Base-by-base conservation (phyloP, 2,113 vertebrate species). In the Egretta garzetta region DNA sequence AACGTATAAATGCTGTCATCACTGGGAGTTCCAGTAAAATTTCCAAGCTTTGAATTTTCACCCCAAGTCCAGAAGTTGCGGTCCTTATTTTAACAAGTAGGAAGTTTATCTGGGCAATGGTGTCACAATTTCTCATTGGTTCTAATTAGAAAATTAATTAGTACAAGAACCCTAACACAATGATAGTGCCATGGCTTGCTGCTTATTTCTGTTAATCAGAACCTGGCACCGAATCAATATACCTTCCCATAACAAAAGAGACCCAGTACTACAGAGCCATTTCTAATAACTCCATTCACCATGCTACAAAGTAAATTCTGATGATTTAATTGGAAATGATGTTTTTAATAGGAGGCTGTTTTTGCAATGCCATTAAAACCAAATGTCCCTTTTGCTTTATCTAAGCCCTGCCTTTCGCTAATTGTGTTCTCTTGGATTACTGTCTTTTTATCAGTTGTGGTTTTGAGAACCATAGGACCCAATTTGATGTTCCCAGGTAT, bases 401-500 rank as follows among this genome's bases (percentile, higher is more conserved):
- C 74, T 37, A 50, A 88, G 92, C 60, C 39, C 6, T 45, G 88
- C 37, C 75, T 79, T 79, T 43, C 59, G 22, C 66, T 96, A 72
- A 94, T 85, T 62, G 32, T 75, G 76, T 52, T 90, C 95, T 70
- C 62, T 64, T 21, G 49, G 60, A 91, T 37, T 49, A 3, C 14
- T 72, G 58, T 32, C 73, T 91, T 87, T 96, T 86, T 79, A 85
- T 97, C 93, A 75, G 63, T 16, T 72, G 30, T 59, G 12, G 90
- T 97, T 96, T 91, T 30, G 59, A 92, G 64, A 52, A 60, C 87
- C 77, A 3, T 0, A 68, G 75, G 72, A 64, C 70, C 43, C 93
- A 91, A 87, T 96, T 95, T 87, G 93, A 86, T 95, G 91, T 93
- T 96, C 91, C 88, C 88, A 95, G 86, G 88, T 96, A 95, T 84